Conservation (phyloP, 1,140 invertebrate genomes). For the Tachypleus tridentatus region DNA sequence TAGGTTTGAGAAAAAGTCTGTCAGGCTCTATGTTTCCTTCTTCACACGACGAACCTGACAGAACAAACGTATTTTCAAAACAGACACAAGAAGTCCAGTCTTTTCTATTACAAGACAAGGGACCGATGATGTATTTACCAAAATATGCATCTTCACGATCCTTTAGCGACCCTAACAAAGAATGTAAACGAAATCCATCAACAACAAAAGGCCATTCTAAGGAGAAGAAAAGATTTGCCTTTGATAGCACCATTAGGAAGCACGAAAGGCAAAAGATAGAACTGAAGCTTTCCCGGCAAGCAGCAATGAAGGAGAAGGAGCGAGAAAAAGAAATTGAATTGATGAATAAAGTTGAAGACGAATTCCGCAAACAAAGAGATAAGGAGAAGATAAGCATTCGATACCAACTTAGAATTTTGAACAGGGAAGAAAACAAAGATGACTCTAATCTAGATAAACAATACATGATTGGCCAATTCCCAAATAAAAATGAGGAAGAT, state of each 20-base stretch:
- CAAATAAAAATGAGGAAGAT: background rate
- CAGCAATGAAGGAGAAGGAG: conserved; percentile 1
- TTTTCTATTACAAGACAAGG: too few species aligned
- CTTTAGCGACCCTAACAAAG: too few species aligned
- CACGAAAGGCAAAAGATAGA: background rate
- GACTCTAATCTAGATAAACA: background rate
- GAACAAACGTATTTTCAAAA: too few species aligned
- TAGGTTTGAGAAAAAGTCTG: too few species aligned
- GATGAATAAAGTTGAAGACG: conserved; percentile 57
- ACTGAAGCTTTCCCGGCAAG: background rate
- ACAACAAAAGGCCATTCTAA: background rate
- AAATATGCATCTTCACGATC: too few species aligned
- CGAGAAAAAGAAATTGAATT: conserved; percentile 11
- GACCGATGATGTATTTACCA: too few species aligned
- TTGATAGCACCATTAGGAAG: background rate
- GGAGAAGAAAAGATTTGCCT: background rate
- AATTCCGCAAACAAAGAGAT: conserved; percentile 56
- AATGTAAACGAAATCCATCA: too few species aligned
- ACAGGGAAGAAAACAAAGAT: background rate
- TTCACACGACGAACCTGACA: too few species aligned
- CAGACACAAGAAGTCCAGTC: too few species aligned
- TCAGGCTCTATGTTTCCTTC: too few species aligned
- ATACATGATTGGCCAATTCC: background rate
- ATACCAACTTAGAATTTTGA: conserved; percentile 40
- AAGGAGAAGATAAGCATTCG: conserved; percentile 59